Evolutionary conservation across 2,113 vertebrate genomes (phyloP).

Genomic region (Proterorhinus semilunaris): DNA sequence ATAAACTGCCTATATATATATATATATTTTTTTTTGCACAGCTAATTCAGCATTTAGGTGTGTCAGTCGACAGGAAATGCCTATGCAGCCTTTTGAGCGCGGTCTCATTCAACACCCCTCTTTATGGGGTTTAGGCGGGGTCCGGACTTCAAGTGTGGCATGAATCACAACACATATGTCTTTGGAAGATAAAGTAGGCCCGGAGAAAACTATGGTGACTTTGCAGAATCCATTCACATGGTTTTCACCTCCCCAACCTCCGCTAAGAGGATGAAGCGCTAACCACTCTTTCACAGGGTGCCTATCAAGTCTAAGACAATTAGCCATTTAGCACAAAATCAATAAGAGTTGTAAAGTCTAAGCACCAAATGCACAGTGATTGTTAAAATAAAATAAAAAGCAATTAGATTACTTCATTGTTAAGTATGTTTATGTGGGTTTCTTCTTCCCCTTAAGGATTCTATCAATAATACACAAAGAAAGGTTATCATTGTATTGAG

Average conservation of each 20-base stretch:
- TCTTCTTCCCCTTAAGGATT: no score
- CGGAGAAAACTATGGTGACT: not conserved
- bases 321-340: slow-evolving; percentile 6
- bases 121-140: not conserved
- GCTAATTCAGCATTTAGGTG: not conserved
- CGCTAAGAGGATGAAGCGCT: not conserved
- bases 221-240: not conserved
- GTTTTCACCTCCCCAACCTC: not conserved
- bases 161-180: not conserved
- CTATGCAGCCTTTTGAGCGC: not conserved
- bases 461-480: no score
- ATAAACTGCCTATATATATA: not conserved
- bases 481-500: no score
- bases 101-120: not conserved
- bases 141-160: not conserved
- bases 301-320: not conserved
- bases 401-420: not conserved
- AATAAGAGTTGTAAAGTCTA: not conserved
- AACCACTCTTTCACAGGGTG: not conserved
- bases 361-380: not conserved
- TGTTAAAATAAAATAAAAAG: not conserved
- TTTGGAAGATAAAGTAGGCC: not conserved
- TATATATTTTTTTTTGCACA: not conserved
- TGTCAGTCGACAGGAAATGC: not conserved
- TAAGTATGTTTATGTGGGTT: not conserved